Evolutionary conservation across 2,797 vertebrate genomes (phyloP).

Genomic region (Anableps anableps): DNA sequence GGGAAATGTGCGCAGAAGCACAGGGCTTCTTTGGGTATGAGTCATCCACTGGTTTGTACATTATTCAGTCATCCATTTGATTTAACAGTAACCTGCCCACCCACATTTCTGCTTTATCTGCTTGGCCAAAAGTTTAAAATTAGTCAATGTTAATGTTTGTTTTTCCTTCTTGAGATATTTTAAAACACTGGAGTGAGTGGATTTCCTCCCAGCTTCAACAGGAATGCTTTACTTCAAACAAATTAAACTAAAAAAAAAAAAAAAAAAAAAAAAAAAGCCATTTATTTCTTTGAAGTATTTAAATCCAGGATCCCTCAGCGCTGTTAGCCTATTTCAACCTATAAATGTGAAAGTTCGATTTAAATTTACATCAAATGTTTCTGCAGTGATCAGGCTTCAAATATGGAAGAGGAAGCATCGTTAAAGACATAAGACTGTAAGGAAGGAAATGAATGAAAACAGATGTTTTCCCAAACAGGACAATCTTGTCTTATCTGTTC

Average conservation of each 20-base stretch:
- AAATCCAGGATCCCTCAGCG: not conserved
- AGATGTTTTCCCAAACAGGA: not conserved
- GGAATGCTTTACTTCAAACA: not conserved
- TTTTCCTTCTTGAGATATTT: slow-evolving; percentile 7
- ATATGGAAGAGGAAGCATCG: not conserved
- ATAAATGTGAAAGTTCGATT: not conserved
- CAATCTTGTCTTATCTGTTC: not conserved
- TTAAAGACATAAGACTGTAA: not conserved
- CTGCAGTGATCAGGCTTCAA: not conserved
- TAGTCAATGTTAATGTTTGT: not conserved
- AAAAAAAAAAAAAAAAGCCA: too few species aligned
- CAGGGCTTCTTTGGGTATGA: slow-evolving; percentile 16
- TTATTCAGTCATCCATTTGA: slow-evolving; percentile 27
- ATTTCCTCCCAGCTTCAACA: not conserved
- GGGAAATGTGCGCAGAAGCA: slow-evolving; percentile 2
- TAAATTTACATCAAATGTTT: not conserved
- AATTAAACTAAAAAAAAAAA: not conserved
- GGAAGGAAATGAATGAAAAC: not conserved
- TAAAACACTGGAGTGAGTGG: not conserved
- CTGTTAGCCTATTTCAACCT: not conserved
- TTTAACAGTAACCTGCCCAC: slow-evolving; percentile 20
- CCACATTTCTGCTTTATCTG: slow-evolving; percentile 5
- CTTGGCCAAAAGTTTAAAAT: slow-evolving; percentile 13
- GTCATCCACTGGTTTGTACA: slow-evolving; percentile 25
- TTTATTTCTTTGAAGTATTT: not conserved